These are phyloP conservation scores for Dendrolimus kikuchii DNA, from an alignment of 1,140 invertebrate genomes.

Conservation along the genomic window DNA sequence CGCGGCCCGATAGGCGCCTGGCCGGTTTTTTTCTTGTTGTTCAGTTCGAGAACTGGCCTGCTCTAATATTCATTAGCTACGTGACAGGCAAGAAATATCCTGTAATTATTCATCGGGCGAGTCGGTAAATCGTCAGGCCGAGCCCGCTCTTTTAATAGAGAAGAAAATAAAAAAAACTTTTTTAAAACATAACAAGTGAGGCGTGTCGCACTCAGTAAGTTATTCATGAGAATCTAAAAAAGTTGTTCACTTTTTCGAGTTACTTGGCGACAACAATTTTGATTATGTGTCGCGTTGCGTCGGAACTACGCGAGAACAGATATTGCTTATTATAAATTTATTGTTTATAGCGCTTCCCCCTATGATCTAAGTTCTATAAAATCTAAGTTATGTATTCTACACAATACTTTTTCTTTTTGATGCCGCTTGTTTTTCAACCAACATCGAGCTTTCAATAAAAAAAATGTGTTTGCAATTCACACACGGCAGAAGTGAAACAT, in stretches of 20 bases:
- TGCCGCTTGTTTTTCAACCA: too few relatives aligned
- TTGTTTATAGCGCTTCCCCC: too few relatives aligned
- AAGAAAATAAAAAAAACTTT: slow-evolving; percentile 56
- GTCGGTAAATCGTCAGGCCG: slow-evolving; percentile 52
- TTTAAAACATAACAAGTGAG: slow-evolving; percentile 48
- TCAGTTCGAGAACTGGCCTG: slow-evolving; percentile 2
- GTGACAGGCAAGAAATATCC: slow-evolving; percentile 64
- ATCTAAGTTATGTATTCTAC: too few relatives aligned
- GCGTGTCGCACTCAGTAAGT: slow-evolving; percentile 39
- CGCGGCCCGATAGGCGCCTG: too few relatives aligned
- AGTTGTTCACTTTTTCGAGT: slow-evolving; percentile 22
- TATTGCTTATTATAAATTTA: too few relatives aligned
- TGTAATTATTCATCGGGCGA: slow-evolving; percentile 63
- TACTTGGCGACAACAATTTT: slow-evolving; percentile 23
- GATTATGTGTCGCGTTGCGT: slow-evolving; percentile 27
- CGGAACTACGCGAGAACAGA: too few relatives aligned
- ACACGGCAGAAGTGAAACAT: too few relatives aligned
- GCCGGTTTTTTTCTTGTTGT: too few relatives aligned
- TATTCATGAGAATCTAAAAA: slow-evolving; percentile 52
- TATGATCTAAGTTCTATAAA: too few relatives aligned
- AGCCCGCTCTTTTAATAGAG: slow-evolving; percentile 47
- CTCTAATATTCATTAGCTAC: slow-evolving; percentile 63
- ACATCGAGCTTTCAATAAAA: too few relatives aligned
- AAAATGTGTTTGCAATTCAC: too few relatives aligned
- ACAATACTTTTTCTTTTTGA: too few relatives aligned